Conservation (phyloP, 64 coral and sea anemone genomes). For the Actinia tenebrosa region DNA sequence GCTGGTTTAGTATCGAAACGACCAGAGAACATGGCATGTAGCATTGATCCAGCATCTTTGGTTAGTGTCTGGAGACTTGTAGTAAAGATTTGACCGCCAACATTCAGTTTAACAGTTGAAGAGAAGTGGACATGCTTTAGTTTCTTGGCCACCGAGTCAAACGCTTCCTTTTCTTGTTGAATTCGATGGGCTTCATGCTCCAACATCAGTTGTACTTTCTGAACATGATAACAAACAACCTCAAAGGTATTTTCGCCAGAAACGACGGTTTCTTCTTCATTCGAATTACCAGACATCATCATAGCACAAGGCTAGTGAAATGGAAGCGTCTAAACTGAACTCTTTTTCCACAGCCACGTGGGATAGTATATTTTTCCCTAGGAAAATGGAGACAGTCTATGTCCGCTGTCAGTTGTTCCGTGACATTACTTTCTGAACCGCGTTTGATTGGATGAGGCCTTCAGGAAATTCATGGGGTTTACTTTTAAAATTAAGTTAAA, state of each 20-base stretch:
- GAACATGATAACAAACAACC: background rate
- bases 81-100: conserved; percentile 23
- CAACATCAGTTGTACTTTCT: conserved; percentile 40
- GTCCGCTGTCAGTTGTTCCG: too few species aligned
- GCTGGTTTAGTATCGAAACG: conserved; percentile 31
- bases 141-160: conserved; percentile 22
- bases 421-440: too few species aligned
- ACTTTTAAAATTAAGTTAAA: too few species aligned
- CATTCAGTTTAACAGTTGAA: conserved; percentile 35
- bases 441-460: too few species aligned
- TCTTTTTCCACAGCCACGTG: too few species aligned
- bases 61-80: conserved; percentile 34
- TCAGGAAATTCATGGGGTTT: too few species aligned
- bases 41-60: conserved; percentile 31
- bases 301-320: too few species aligned
- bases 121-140: conserved; percentile 21
- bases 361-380: too few species aligned
- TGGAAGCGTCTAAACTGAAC: too few species aligned
- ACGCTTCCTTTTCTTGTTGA: conserved; percentile 27
- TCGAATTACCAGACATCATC: background rate
- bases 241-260: background rate
- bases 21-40: conserved; percentile 40
- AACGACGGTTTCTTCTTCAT: background rate
- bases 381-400: too few species aligned
- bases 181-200: conserved; percentile 24